phyloP scores from a whole-genome alignment of 2,888 invertebrate genomes.

The Myopa tessellatipennis region DNA sequence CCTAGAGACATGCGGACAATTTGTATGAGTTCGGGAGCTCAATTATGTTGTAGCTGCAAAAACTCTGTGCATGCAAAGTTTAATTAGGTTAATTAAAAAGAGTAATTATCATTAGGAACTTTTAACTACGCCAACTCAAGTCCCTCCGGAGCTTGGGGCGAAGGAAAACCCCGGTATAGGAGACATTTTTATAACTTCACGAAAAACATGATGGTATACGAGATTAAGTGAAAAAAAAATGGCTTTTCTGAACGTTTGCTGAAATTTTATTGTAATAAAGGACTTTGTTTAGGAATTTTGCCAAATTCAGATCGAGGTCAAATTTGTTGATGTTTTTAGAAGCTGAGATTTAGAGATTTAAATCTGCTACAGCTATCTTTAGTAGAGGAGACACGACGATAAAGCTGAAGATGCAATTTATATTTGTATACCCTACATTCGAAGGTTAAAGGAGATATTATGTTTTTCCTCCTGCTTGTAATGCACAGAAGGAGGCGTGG shows the following conservation, averaged over 20 bases:
- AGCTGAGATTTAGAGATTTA: no score
- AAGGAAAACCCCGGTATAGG: neutral
- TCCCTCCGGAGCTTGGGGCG: neutral
- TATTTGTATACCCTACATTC: no score
- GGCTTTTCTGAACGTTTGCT: neutral
- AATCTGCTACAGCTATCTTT: no score
- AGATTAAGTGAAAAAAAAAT: neutral
- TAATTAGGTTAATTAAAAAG: slow-evolving; percentile 39
- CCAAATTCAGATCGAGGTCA: slow-evolving; percentile 9
- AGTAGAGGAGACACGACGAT: no score
- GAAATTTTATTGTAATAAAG: neutral
- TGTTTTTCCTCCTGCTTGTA: no score
- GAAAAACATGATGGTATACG: no score
- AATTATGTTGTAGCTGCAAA: slow-evolving; percentile 18
- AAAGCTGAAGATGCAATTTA: no score
- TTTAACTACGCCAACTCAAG: slow-evolving; percentile 5
- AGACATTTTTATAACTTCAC: no score
- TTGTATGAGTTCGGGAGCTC: slow-evolving; percentile 8
- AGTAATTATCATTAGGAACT: slow-evolving; percentile 23
- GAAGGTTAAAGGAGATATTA: no score
- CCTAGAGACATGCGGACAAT: no score
- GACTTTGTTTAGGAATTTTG: slow-evolving; percentile 6
- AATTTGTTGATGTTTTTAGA: no score
- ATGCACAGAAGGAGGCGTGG: no score
- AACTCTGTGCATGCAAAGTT: slow-evolving; percentile 1